Conservation (phyloP, 1,140 invertebrate genomes). For the Scaptomyza pallida region DNA sequence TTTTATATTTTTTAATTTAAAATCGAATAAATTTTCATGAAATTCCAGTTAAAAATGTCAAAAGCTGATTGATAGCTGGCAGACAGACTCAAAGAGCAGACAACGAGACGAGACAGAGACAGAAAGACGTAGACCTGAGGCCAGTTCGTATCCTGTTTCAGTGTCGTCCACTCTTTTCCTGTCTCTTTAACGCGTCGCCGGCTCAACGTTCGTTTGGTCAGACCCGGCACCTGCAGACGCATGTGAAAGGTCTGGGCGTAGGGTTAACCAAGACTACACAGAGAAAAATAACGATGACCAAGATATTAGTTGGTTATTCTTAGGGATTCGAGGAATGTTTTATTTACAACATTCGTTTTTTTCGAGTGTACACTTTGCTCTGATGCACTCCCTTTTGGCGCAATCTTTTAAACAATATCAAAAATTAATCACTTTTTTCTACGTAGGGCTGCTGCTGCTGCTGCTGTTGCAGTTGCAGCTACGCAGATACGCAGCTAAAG, state of each 20-base stretch:
- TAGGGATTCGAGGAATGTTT: background rate
- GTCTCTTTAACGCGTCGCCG: background rate
- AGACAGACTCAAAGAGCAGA: conserved; percentile 49
- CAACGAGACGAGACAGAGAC: background rate
- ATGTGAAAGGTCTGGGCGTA: conserved; percentile 6
- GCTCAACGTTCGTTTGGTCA: conserved; percentile 26
- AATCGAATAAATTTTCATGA: conserved; percentile 81
- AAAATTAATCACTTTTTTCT: conserved; percentile 75
- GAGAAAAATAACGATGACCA: background rate
- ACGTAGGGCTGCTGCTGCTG: conserved; percentile 38
- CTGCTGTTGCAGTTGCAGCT: conserved; percentile 65
- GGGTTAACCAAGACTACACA: background rate
- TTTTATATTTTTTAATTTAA: conserved; percentile 70
- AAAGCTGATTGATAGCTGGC: conserved; percentile 82
- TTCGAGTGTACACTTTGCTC: conserved; percentile 2
- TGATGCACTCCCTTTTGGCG: background rate
- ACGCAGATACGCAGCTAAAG: conserved; percentile 55
- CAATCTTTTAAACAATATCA: conserved; percentile 74
- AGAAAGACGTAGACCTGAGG: conserved; percentile 33
- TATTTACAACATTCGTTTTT: background rate
- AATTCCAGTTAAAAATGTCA: conserved; percentile 82
- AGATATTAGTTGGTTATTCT: background rate
- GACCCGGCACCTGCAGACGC: conserved; percentile 56
- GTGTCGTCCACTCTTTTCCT: conserved; percentile 14
- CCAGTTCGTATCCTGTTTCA: conserved; percentile 71